phyloP scores from a whole-genome alignment of 2,113 vertebrate species.

The Condylura cristata region DNA sequence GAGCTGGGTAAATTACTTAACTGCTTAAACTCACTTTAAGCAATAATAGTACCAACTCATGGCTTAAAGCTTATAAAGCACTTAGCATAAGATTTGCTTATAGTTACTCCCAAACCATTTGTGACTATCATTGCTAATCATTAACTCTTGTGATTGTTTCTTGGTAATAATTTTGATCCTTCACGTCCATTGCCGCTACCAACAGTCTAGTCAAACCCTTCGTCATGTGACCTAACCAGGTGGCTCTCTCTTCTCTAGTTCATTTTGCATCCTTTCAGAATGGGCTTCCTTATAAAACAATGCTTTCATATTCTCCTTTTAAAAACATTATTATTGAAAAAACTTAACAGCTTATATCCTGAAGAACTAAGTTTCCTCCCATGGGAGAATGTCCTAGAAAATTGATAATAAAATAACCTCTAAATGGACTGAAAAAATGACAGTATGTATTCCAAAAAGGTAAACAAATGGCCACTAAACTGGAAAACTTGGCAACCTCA shows the following conservation, averaged over 20 bases:
- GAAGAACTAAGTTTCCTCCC: slow-evolving; percentile 17
- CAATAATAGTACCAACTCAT: not conserved
- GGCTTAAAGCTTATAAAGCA: not conserved
- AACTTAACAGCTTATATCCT: not conserved
- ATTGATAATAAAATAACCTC: not conserved
- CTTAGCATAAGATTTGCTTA: not conserved
- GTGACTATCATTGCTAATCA: not conserved
- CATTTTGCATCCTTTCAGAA: not conserved
- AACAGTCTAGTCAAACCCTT: not conserved
- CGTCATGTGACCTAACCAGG: not conserved
- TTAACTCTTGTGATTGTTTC: slow-evolving; percentile 13
- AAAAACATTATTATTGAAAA: slow-evolving; percentile 1
- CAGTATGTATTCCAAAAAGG: not conserved
- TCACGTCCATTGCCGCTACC: not conserved
- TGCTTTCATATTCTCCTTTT: not conserved
- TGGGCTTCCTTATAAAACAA: slow-evolving; percentile 1
- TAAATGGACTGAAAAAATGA: not conserved
- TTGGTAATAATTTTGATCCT: slow-evolving; percentile 16
- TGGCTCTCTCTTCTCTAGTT: not conserved
- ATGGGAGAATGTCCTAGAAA: not conserved
- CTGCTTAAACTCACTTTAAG: not conserved
- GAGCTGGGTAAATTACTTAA: not conserved
- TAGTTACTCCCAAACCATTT: not conserved
- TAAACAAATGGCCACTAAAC: not conserved
- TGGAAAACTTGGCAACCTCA: not conserved